Percentiles rank a stretch among this genome's conserved stretches.
phyloP scores from a whole-genome alignment of 2,113 vertebrate genomes.

The Lepisosteus oculatus region DNA sequence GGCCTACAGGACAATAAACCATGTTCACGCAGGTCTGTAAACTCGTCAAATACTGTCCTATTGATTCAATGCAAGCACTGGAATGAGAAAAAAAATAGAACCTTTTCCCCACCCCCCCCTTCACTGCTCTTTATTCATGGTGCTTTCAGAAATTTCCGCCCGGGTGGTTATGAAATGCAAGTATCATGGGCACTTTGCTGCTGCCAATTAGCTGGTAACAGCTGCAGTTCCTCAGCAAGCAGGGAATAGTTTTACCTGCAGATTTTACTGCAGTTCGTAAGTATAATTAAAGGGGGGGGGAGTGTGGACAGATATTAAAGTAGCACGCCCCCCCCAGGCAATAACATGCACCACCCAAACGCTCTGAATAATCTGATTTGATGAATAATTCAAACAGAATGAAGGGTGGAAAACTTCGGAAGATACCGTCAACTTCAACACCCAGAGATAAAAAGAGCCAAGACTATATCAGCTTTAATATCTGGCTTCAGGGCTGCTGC shows the following conservation, averaged over 20 bases:
- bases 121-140: neutral
- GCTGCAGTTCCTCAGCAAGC: conserved; percentile 12
- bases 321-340: neutral
- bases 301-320: too few species aligned
- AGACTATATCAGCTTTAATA: too few species aligned
- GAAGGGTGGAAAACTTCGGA: too few species aligned
- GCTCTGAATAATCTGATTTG: too few species aligned
- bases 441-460: too few species aligned
- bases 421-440: too few species aligned
- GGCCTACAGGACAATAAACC: conserved; percentile 33
- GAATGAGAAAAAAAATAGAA: conserved; percentile 14
- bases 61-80: conserved; percentile 26
- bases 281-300: neutral
- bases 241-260: conserved; percentile 22
- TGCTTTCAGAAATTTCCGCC: conserved; percentile 17
- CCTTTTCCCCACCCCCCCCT: neutral
- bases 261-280: neutral
- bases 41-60: conserved; percentile 26
- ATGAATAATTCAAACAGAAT: too few species aligned
- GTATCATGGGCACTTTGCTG: conserved; percentile 3
- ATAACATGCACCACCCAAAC: too few species aligned
- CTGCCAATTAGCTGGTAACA: conserved; percentile 25
- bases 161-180: conserved; percentile 14
- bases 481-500: too few species aligned
- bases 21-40: conserved; percentile 24